Evolutionary conservation across 2,113 vertebrate species (phyloP), one percentile per base, ranked within the genome.

Genomic region (Psittacula cyanocephala): DNA sequence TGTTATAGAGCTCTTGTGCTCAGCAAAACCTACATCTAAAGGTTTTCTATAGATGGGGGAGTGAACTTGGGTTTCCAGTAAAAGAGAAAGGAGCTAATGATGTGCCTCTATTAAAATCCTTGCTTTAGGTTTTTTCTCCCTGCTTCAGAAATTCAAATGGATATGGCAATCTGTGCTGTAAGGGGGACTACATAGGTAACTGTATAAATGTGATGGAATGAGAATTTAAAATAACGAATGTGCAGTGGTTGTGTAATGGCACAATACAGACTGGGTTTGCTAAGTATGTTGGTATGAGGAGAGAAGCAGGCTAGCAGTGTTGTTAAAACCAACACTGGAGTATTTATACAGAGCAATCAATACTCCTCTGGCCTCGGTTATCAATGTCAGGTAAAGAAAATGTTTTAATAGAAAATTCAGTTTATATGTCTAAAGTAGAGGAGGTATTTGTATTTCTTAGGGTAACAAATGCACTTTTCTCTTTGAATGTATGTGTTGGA

Each of bases 361-460:
- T 85, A 93, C 52, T 47, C 91, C 11, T 25, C 76, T 60, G 41
- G 59, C 79, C 0, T 0, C 68, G 17, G 88, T 59, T 96, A 33
- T 55, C 50, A 19, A 3, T 25, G 46, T 52, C 90, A 83, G 65
- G 39, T 71, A 72, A 91, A 77, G 50, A 90, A 94, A 94, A 91
- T n/a, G 19, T 88, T 96, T 85, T 85, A 89, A 69, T 29, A 94
- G 70, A 76, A 76, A 89, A 90, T 88, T 88, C 55, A 83, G 63
- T 70, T 79, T 65, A 33, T 53, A 13, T 41, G 28, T 77, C 53
- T 82, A 33, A 69, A 86, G 24, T 8, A 17, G 20, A 64, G 20
- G 29, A 80, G 31, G 18, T 43, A 53, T 67, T 91, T 41, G 4
- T 74, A 62, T 86, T 91, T 77, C 23, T 55, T 67, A 63, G 1